A percentile compares a stretch with the other conserved stretches of the same genome.
Evolutionary conservation across 2,797 vertebrate genomes (phyloP).

Genomic region (Anabacerthia variegaticeps): DNA sequence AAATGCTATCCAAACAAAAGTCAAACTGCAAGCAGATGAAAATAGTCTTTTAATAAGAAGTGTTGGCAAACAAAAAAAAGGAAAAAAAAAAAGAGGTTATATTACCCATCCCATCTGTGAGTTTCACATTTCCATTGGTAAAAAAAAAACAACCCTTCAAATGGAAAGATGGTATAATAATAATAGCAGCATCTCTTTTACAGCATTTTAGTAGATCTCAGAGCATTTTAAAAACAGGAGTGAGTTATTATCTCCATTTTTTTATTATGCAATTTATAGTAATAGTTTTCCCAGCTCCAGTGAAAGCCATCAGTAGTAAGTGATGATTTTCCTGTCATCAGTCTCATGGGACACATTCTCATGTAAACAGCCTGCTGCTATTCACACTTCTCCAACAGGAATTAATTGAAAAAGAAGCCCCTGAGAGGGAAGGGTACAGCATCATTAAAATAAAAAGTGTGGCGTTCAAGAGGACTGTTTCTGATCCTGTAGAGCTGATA

Average conservation of each 20-base stretch:
- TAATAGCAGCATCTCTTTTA: background rate
- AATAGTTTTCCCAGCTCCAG: constrained; percentile 43
- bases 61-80: background rate
- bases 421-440: constrained; percentile 9
- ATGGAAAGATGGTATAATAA: background rate
- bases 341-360: constrained; percentile 24
- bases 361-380: constrained; percentile 45
- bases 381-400: constrained; percentile 18
- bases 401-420: constrained; percentile 44
- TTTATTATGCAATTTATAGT: constrained; percentile 44
- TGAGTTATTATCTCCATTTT: background rate
- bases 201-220: constrained; percentile 1
- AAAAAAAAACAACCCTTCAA: background rate
- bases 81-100: background rate
- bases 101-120: background rate
- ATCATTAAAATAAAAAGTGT: constrained; percentile 19
- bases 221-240: constrained; percentile 25
- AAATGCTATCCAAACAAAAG: background rate
- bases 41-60: background rate
- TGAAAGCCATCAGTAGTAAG: constrained; percentile 49
- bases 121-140: background rate
- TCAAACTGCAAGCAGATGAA: background rate
- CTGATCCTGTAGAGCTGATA: background rate
- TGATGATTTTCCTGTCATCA: constrained; percentile 43
- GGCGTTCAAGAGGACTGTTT: background rate